A percentile compares a stretch with the other conserved stretches of the same genome.
phyloP scores from a whole-genome alignment of 2,888 invertebrate species.

The Tholera decimalis region DNA sequence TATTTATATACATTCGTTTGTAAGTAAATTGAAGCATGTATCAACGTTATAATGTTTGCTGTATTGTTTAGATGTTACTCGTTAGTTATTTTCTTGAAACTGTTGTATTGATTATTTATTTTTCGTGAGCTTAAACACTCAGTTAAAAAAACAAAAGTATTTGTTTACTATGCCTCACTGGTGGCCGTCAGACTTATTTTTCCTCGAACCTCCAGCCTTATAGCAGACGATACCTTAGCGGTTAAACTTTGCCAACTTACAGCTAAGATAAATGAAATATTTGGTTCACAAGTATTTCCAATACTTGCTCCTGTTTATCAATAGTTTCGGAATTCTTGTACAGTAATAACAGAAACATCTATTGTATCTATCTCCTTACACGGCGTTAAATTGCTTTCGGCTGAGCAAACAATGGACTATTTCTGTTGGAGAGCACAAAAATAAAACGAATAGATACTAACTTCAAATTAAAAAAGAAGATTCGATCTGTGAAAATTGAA shows the following conservation, averaged over 20 bases:
- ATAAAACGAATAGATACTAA: neutral
- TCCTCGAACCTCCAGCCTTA: neutral
- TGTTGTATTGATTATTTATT: neutral
- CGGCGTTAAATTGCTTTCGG: slow-evolving; percentile 10
- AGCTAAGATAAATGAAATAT: slow-evolving; percentile 50
- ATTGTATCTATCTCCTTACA: slow-evolving; percentile 6
- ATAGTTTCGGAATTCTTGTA: slow-evolving; percentile 44
- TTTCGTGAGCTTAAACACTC: neutral
- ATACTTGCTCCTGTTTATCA: slow-evolving; percentile 49
- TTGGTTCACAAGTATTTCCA: slow-evolving; percentile 55
- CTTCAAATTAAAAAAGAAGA: too few relatives aligned
- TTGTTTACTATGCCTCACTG: neutral
- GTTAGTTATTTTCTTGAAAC: neutral
- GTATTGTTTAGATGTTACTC: neutral
- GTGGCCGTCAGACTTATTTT: slow-evolving; percentile 10
- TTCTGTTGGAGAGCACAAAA: neutral
- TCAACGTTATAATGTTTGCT: neutral
- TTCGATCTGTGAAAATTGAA: too few relatives aligned
- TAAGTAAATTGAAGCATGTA: slow-evolving; percentile 7
- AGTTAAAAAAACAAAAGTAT: slow-evolving; percentile 3
- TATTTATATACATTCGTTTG: too few relatives aligned
- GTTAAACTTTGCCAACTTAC: slow-evolving; percentile 31
- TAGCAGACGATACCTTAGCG: slow-evolving; percentile 5
- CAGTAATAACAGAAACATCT: slow-evolving; percentile 27
- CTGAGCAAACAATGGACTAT: neutral